phyloP scores from a whole-genome alignment of 1,140 invertebrate species.

The Lysiphlebus fabarum region DNA sequence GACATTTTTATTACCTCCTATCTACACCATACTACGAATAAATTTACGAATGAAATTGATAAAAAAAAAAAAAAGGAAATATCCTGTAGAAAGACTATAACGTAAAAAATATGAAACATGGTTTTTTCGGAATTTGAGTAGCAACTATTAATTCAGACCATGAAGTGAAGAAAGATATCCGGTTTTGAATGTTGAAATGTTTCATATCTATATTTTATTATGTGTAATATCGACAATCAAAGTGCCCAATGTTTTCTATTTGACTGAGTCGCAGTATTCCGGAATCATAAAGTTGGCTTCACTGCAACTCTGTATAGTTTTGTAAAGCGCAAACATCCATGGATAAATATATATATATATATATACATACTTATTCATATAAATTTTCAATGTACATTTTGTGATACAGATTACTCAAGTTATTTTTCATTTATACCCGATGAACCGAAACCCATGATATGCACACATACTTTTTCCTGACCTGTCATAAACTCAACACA shows the following conservation, averaged over 20 bases:
- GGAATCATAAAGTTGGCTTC: conserved; percentile 31
- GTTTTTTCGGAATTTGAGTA: conserved; percentile 10
- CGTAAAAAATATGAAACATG: neutral
- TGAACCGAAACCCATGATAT: too few relatives aligned
- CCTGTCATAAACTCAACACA: too few relatives aligned
- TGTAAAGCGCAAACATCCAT: too few relatives aligned
- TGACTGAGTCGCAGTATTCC: conserved; percentile 32
- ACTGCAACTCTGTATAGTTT: neutral
- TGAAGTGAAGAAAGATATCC: conserved; percentile 10
- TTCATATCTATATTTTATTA: conserved; percentile 15
- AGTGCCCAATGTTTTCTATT: conserved; percentile 32
- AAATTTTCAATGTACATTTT: too few relatives aligned
- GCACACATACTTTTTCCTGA: too few relatives aligned
- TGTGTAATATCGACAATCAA: conserved; percentile 19
- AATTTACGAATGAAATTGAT: neutral
- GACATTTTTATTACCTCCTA: too few relatives aligned
- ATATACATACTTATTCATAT: too few relatives aligned
- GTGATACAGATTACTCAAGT: too few relatives aligned
- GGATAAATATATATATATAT: too few relatives aligned
- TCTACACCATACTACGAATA: too few relatives aligned
- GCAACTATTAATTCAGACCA: conserved; percentile 14
- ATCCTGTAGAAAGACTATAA: conserved; percentile 9
- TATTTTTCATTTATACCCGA: too few relatives aligned
- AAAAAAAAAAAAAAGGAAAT: too few relatives aligned
- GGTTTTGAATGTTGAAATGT: neutral